A percentile compares a stretch with the other conserved stretches of the same genome.
Conservation (phyloP, 1,140 invertebrate species). For the Varroa destructor region DNA sequence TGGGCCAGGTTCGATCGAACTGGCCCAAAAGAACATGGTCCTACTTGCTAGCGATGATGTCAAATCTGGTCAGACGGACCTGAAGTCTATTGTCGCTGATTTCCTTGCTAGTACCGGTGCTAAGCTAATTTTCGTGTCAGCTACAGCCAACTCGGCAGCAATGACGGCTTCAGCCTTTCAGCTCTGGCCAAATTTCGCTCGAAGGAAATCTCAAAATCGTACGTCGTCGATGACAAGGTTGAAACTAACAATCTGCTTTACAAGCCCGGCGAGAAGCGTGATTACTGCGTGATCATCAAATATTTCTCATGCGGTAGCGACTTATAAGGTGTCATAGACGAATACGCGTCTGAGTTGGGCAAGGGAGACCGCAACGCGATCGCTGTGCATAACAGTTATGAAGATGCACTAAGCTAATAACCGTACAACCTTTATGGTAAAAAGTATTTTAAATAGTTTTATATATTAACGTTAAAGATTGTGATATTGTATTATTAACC, state of each 20-base stretch:
- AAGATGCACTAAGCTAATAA: conserved; percentile 88
- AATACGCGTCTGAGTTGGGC: conserved; percentile 89
- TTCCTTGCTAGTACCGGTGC: conserved; percentile 81
- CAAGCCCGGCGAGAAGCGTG: conserved; percentile 61
- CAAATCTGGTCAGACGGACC: conserved; percentile 91
- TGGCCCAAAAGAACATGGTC: conserved; percentile 60
- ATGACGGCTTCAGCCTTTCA: conserved; percentile 90
- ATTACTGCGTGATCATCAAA: conserved; percentile 91
- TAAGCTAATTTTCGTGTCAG: conserved; percentile 89
- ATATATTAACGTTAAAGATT: too few relatives aligned
- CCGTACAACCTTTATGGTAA: too few relatives aligned
- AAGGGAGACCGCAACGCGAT: conserved; percentile 84
- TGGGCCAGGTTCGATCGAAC: conserved; percentile 70
- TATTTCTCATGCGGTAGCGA: conserved; percentile 92
- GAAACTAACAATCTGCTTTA: conserved; percentile 71
- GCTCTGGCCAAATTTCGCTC: conserved; percentile 72
- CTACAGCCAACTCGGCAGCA: conserved; percentile 94
- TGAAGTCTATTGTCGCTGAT: conserved; percentile 89
- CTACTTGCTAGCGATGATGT: conserved; percentile 89
- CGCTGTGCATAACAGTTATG: conserved; percentile 88
- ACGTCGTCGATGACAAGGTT: conserved; percentile 91
- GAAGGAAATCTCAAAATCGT: conserved; percentile 73
- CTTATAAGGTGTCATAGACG: conserved; percentile 90
- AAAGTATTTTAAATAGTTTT: too few relatives aligned
- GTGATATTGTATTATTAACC: too few relatives aligned